Conservation (phyloP, 2,888 invertebrate genomes). For the Asteroscopus sphinx region DNA sequence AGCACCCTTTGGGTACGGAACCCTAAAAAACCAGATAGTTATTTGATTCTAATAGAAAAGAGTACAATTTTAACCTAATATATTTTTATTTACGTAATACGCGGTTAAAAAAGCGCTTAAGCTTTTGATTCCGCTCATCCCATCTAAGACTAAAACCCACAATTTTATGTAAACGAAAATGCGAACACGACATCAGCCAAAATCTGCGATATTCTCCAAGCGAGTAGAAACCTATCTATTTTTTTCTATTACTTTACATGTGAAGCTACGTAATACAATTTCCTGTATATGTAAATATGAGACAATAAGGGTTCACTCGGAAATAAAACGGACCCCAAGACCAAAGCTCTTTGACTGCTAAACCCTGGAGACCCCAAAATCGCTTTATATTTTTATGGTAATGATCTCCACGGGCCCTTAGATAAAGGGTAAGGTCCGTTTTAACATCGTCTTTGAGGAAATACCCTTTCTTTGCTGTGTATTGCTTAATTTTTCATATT, state of each 20-base stretch:
- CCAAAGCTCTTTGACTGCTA: conserved; percentile 51
- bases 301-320: conserved; percentile 44
- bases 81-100: no score
- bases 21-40: no score
- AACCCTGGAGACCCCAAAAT: conserved; percentile 48
- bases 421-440: conserved; percentile 45
- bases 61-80: no score
- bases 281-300: conserved; percentile 51
- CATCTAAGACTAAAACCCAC: not conserved
- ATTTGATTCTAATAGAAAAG: no score
- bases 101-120: no score
- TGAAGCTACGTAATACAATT: conserved; percentile 43
- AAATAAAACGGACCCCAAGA: conserved; percentile 28
- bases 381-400: conserved; percentile 58
- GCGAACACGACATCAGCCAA: not conserved
- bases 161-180: not conserved
- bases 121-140: not conserved
- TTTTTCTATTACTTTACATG: conserved; percentile 21
- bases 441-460: conserved; percentile 38
- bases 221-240: not conserved
- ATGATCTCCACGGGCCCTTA: conserved; percentile 47
- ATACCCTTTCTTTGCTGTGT: conserved; percentile 25
- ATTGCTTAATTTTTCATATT: conserved; percentile 29
- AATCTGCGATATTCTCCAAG: conserved; percentile 2
- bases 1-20: no score